Percentiles rank a stretch among this genome's conserved stretches.
phyloP scores from a whole-genome alignment of 2,113 vertebrate species.

The Todiramphus saurophagus region DNA sequence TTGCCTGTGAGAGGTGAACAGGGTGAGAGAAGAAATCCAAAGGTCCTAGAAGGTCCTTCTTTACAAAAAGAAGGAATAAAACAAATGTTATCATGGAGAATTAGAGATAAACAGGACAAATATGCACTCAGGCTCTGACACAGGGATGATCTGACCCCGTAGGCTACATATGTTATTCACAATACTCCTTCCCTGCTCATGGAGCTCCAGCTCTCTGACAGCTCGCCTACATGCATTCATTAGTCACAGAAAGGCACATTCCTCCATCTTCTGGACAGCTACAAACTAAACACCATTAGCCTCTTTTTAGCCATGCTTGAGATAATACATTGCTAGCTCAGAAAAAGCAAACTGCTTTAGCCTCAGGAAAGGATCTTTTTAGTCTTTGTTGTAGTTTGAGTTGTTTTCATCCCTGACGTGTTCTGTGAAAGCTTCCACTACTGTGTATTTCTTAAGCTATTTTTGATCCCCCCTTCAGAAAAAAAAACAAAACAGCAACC shows the following conservation, averaged over 20 bases:
- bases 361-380: constrained; percentile 24
- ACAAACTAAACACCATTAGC: constrained; percentile 29
- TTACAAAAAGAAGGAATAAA: background rate
- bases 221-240: background rate
- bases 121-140: background rate
- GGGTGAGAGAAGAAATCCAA: background rate
- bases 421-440: background rate
- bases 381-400: constrained; percentile 9
- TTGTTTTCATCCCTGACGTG: background rate
- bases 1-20: background rate
- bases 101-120: background rate
- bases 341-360: constrained; percentile 28
- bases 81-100: background rate
- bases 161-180: background rate
- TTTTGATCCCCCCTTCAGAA: background rate
- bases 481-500: background rate
- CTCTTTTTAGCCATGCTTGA: background rate
- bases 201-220: background rate
- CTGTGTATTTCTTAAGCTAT: background rate
- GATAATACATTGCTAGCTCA: background rate
- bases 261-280: constrained; percentile 33
- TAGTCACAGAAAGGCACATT: constrained; percentile 2
- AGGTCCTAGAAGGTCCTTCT: background rate
- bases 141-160: background rate
- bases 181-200: background rate